These are phyloP conservation scores for Dendrocincla tyrannina DNA, from an alignment of 2,797 vertebrate species.

Conservation along the genomic window DNA sequence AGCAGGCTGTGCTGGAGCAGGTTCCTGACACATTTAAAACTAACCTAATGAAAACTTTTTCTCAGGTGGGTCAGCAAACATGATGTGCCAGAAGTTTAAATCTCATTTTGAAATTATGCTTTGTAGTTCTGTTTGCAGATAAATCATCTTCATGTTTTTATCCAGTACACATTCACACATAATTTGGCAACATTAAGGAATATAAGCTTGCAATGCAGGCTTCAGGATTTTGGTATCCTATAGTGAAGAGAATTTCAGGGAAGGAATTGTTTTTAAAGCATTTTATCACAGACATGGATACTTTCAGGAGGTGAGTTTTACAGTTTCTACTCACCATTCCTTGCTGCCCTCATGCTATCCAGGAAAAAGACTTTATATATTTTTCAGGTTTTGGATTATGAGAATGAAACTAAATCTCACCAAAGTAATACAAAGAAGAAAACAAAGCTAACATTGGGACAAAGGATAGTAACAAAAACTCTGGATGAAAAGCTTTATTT, in stretches of 20 bases:
- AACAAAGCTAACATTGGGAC: neutral
- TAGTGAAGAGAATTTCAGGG: neutral
- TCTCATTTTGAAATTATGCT: neutral
- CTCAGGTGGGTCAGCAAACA: neutral
- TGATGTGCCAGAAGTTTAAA: neutral
- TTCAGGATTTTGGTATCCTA: neutral
- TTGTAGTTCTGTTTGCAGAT: neutral
- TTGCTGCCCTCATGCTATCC: neutral
- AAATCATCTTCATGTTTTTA: neutral
- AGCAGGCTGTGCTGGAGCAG: neutral
- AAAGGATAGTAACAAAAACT: neutral
- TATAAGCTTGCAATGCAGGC: neutral
- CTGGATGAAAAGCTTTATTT: neutral
- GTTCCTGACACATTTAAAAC: neutral
- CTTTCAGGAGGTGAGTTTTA: neutral
- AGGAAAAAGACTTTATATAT: neutral
- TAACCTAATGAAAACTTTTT: neutral
- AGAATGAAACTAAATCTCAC: neutral
- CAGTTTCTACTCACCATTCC: neutral
- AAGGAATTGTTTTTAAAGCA: neutral
- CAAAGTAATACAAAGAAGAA: neutral
- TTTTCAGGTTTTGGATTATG: neutral
- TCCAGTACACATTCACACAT: neutral
- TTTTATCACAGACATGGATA: neutral
- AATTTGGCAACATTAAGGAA: neutral